Conservation (phyloP, 2,888 invertebrate genomes). For the Caenorhabditis sulstoni region DNA sequence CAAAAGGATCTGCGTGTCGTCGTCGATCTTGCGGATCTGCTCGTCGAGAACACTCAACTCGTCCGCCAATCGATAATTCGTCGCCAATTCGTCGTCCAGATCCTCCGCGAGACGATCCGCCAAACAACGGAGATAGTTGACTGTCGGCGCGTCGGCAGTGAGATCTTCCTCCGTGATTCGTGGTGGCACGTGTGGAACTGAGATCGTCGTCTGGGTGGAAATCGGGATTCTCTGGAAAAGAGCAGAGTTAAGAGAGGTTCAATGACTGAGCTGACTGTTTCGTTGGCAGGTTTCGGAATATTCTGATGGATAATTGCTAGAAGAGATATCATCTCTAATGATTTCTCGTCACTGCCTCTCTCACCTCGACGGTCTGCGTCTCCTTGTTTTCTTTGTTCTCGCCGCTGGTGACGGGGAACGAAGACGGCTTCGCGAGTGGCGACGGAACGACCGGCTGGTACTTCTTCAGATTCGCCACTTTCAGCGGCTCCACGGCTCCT, state of each 20-base stretch:
- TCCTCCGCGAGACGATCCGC: conserved; percentile 31
- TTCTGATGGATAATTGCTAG: not conserved
- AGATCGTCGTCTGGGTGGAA: conserved; percentile 38
- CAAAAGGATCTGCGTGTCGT: conserved; percentile 34
- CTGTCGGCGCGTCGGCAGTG: conserved; percentile 27
- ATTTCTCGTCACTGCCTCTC: too few relatives aligned
- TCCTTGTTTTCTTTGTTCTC: conserved; percentile 38
- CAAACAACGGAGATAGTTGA: conserved; percentile 37
- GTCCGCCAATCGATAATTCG: conserved; percentile 4
- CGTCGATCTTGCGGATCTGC: conserved; percentile 16
- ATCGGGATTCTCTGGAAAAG: conserved; percentile 12
- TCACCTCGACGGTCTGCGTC: conserved; percentile 49
- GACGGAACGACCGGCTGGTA: conserved; percentile 40
- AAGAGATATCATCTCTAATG: not conserved
- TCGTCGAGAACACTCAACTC: conserved; percentile 25
- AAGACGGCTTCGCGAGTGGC: conserved; percentile 31
- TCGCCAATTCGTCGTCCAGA: conserved; percentile 22
- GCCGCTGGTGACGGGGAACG: conserved; percentile 16
- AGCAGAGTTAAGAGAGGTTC: too few relatives aligned
- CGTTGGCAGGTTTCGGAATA: not conserved
- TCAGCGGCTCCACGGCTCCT: conserved; percentile 26
- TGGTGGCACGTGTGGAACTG: conserved; percentile 17
- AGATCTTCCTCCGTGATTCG: conserved; percentile 28
- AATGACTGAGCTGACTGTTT: too few relatives aligned
- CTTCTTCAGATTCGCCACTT: conserved; percentile 10